Evolutionary conservation across 2,113 vertebrate genomes (phyloP), one percentile per base, ranked within the genome.

Genomic region (Gopherus evgoodei): DNA sequence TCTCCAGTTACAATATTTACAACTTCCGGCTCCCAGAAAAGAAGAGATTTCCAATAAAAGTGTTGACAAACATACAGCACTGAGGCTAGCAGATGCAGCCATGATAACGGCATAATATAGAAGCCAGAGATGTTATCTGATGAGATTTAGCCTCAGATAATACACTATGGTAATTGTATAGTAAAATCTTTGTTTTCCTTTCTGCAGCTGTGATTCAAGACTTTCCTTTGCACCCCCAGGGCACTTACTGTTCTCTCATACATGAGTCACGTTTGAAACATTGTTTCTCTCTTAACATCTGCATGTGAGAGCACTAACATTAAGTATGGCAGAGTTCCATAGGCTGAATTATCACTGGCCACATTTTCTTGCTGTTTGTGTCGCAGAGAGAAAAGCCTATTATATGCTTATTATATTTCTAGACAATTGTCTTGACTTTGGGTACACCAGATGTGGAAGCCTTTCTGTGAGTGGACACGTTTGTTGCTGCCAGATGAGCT

Each of bases 81-180:
- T 25, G 54, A 42, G 54, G 49, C 81, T 42, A 81, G 69, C 2
- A 1, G 52, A 42, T 4, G 19, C 17, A 50, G 62, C 80, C 54
- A 44, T 1, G 0, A 11, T 0, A 0, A 42, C 9, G 47, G 72
- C 1, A 0, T 17, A 16, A 84, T 11, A 21, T 13, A 57, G 49
- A 38, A 47, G n/a, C 72, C 0, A 1, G 35, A 86, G 85, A n/a
- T 16, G 54, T 17, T 54, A 52, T n/a, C 54, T 44, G 72, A 65
- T 0, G 1, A 80, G 81, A 9, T 75, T 19, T 19, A 2, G 78
- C n/a, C 47, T 79, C 78, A 27, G 81, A 49, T 8, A 49, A 12
- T 0, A 1, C 69, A 42, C 29, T 2, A 42, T 1, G 22, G 53
- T 42, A 79, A 57, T 0, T 11, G 53, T 4, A 78, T 52, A 94